phyloP scores from a whole-genome alignment of 2,113 vertebrate genomes.

The Anolis carolinensis region DNA sequence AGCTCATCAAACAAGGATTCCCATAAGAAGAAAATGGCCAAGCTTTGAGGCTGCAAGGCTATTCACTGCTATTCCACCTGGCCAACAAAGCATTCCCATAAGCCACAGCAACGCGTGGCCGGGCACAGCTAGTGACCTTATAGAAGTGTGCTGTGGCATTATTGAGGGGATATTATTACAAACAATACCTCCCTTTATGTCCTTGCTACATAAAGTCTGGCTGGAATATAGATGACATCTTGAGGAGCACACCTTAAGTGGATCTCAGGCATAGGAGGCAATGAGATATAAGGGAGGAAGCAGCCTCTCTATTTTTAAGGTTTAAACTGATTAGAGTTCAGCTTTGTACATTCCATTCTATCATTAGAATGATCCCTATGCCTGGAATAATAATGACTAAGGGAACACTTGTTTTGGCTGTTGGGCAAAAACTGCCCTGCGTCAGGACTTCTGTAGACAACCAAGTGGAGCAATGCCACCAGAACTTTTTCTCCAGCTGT shows the following conservation, averaged over 20 bases:
- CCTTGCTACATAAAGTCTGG: background rate
- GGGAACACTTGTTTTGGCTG: background rate
- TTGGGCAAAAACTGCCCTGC: background rate
- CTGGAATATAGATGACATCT: background rate
- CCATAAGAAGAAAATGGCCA: no score
- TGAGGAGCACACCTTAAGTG: background rate
- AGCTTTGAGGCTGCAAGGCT: no score
- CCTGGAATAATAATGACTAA: no score
- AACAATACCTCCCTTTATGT: background rate
- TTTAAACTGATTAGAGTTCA: background rate
- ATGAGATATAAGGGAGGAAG: background rate
- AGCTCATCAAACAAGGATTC: no score
- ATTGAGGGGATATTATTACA: background rate
- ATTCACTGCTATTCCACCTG: no score
- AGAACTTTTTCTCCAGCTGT: background rate
- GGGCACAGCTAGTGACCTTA: background rate
- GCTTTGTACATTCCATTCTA: background rate
- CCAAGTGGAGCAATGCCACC: background rate
- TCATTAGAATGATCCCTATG: background rate
- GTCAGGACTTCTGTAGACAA: background rate
- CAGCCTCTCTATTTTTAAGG: no score
- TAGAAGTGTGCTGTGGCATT: background rate
- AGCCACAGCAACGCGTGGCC: no score
- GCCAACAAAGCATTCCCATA: no score
- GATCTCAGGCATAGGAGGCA: background rate